phyloP scores from a whole-genome alignment of 2,797 vertebrate genomes.

The Falco columbarius region DNA sequence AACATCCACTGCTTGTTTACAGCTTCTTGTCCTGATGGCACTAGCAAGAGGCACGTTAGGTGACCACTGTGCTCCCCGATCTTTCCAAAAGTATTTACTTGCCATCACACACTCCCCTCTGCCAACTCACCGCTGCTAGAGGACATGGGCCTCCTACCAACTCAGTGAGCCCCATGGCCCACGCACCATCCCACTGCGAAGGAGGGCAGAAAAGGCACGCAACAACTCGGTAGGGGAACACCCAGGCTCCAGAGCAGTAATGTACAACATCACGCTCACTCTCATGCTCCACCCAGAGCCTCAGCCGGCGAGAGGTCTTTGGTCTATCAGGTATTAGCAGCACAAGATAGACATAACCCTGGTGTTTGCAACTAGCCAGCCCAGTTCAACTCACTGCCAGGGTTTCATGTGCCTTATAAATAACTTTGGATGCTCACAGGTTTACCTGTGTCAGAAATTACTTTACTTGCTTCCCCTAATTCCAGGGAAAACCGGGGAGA shows the following conservation, averaged over 20 bases:
- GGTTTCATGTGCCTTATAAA: neutral
- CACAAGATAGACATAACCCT: too few species aligned
- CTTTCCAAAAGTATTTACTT: neutral
- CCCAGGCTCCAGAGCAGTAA: neutral
- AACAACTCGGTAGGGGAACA: accelerated
- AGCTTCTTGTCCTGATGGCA: conserved; percentile 74
- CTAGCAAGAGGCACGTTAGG: neutral
- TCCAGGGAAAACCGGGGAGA: neutral
- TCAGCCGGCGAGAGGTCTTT: neutral
- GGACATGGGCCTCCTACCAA: accelerated
- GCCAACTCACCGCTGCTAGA: neutral
- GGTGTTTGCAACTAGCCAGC: too few species aligned
- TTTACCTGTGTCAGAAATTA: neutral
- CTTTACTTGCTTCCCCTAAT: neutral
- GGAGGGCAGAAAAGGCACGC: neutral
- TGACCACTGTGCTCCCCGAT: accelerated
- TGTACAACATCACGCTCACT: accelerated
- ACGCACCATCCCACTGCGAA: neutral
- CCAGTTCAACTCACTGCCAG: neutral
- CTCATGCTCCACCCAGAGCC: neutral
- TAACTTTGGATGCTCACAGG: neutral
- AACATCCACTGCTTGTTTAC: conserved; percentile 75
- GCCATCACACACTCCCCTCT: neutral
- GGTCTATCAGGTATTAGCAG: neutral
- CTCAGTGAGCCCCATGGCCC: too few species aligned